Percentiles rank a stretch among this genome's conserved stretches.
These are phyloP conservation scores for Limnephilus rhombicus DNA, from an alignment of 2,888 invertebrate species.

Conservation along the genomic window DNA sequence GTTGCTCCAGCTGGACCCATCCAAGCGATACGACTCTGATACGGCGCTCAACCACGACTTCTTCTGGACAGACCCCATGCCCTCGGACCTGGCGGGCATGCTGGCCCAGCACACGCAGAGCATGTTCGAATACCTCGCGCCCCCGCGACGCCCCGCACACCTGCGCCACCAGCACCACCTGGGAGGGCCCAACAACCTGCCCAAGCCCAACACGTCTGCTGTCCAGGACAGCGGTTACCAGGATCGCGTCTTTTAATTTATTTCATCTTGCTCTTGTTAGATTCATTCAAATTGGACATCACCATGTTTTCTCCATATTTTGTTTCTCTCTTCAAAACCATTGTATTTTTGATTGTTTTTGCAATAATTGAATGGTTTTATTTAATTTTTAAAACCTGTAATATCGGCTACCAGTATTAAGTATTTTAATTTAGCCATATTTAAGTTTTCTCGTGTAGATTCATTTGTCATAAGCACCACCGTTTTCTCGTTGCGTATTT, in stretches of 20 bases:
- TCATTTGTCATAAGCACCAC: not conserved
- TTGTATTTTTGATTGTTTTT: not conserved
- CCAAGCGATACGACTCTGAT: slow-evolving; percentile 91
- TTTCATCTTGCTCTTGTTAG: not conserved
- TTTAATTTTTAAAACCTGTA: no score
- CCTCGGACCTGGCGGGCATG: slow-evolving; percentile 94
- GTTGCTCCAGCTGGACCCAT: slow-evolving; percentile 93
- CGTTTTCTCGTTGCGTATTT: not conserved
- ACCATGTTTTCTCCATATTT: not conserved
- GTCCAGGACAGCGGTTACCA: slow-evolving; percentile 90
- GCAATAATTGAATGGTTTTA: no score
- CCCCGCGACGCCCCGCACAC: slow-evolving; percentile 84
- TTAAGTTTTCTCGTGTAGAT: not conserved
- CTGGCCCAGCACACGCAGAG: slow-evolving; percentile 92
- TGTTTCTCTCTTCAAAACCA: not conserved
- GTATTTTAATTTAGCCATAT: not conserved
- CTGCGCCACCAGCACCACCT: slow-evolving; percentile 84
- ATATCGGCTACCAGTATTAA: no score
- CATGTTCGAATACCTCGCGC: slow-evolving; percentile 96
- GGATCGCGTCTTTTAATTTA: slow-evolving; percentile 87
- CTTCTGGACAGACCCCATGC: slow-evolving; percentile 99
- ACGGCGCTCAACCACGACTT: slow-evolving; percentile 97
- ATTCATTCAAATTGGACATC: not conserved
- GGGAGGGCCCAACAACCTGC: slow-evolving; percentile 68
- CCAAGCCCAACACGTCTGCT: slow-evolving; percentile 71